phyloP scores from a whole-genome alignment of 2,797 vertebrate species.

The Otolemur crassicaudatus region DNA sequence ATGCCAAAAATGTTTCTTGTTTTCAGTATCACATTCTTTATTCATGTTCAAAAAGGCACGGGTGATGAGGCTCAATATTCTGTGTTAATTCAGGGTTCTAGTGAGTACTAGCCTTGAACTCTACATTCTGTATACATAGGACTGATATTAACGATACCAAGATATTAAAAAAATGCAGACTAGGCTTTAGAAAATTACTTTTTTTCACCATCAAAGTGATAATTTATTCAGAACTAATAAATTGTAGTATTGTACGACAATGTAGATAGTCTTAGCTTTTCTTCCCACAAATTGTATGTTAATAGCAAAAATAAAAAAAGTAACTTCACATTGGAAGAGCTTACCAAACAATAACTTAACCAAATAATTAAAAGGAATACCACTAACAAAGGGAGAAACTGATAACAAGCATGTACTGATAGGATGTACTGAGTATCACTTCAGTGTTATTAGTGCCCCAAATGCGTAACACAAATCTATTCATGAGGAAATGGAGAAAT shows the following conservation, averaged over 20 bases:
- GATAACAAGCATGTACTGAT: neutral
- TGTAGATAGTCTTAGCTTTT: neutral
- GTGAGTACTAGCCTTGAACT: neutral
- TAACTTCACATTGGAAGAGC: neutral
- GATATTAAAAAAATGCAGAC: neutral
- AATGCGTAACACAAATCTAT: neutral
- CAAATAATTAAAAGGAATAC: neutral
- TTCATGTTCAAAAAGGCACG: neutral
- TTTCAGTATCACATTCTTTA: constrained; percentile 5
- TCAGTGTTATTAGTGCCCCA: neutral
- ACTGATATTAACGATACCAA: neutral
- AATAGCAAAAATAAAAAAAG: neutral
- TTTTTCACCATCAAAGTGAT: neutral
- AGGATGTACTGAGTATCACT: neutral
- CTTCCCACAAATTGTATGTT: neutral
- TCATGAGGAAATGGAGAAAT: neutral
- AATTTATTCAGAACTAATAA: neutral
- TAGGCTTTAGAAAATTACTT: neutral
- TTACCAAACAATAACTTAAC: neutral
- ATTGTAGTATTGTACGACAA: too few species aligned
- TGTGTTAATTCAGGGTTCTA: neutral
- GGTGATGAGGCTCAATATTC: neutral
- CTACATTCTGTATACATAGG: neutral
- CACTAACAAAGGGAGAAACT: neutral
- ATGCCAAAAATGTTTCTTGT: neutral